Conservation (phyloP, 2,888 invertebrate genomes). For the Ophion slaviceki region DNA sequence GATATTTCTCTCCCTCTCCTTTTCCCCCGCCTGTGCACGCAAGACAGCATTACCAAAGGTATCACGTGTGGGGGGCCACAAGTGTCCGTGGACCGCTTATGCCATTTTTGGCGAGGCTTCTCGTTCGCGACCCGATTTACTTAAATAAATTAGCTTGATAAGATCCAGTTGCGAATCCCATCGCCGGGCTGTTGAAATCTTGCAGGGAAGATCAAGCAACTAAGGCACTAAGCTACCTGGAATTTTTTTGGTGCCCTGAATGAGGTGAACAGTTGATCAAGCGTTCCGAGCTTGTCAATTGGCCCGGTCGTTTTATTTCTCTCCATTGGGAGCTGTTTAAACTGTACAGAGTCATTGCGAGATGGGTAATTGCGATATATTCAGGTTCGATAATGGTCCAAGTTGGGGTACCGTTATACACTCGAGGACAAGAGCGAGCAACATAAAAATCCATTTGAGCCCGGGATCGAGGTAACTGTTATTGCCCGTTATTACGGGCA, state of each 20-base stretch:
- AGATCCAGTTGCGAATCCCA: not conserved
- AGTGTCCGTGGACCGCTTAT: constrained; percentile 13
- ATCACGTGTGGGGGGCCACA: constrained; percentile 6
- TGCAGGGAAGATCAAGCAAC: not conserved
- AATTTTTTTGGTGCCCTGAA: not conserved
- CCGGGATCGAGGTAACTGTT: constrained; percentile 47
- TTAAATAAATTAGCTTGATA: not conserved
- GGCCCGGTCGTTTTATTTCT: not conserved
- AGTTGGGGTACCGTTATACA: constrained; percentile 43
- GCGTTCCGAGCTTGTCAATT: not conserved
- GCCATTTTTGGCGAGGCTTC: not conserved
- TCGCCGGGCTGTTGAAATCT: not conserved
- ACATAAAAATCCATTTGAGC: constrained; percentile 41
- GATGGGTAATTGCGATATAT: not conserved
- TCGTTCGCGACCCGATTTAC: constrained; percentile 9
- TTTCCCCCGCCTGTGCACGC: not conserved
- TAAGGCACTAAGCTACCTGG: not conserved
- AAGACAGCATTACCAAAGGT: not conserved
- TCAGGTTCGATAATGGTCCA: constrained; percentile 31
- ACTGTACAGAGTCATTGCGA: not conserved
- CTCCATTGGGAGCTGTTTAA: not conserved
- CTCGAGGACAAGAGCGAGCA: constrained; percentile 27
- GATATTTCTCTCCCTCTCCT: not conserved
- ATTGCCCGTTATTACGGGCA: constrained; percentile 50
- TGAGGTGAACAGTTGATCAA: not conserved